Evolutionary conservation across 2,113 vertebrate species (phyloP), one percentile per base, ranked within the genome.

Genomic region (Burhinus oedicnemus): DNA sequence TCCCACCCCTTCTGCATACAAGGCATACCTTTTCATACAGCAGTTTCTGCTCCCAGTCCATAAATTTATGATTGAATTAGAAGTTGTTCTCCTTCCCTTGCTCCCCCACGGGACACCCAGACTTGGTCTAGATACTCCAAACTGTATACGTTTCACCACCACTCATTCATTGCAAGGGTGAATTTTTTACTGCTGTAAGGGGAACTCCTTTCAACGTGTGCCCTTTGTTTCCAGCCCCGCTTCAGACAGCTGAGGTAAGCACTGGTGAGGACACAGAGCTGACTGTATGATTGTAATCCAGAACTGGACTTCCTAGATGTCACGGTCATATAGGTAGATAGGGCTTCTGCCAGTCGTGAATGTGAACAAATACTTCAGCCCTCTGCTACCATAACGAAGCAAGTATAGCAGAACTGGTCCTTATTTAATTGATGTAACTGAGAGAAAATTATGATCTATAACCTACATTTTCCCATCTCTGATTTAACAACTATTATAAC

Each of bases 61-160:
- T 92, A 88, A 96, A 96, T 20, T 64, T 60, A 38, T 10, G 42
- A 89, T 60, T 87, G 86, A 96, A 95, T 89, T 87, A 87, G 68
- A 90, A 88, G 44, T 32, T 55, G 29, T 52, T 88, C 72, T 82
- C 86, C 29, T 78, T 60, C 14, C 38, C 44, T 17, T 55, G 0
- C 15, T 89, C 38, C 74, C 79, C 44, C 64, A 22, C 0, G 12
- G 19, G 80, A 82, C 58, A 62, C 38, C 9, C 38, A 44, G 55
- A 23, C 30, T 20, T 61, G 47, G 30, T 64, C 57, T 71, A 81
- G 78, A 20, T 81, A 47, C 51, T 84, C 54, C 19, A 44, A 68
- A 86, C 22, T 66, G 62, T 17, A 22, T 20, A 25, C 16, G 40
- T 88, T 90, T 90, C 72, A 86, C 11, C 42, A 27, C 47, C n/a